Evolutionary conservation across 2,888 invertebrate genomes (phyloP), one percentile per base, ranked within the genome.

Genomic region (Acanthosoma haemorrhoidale): DNA sequence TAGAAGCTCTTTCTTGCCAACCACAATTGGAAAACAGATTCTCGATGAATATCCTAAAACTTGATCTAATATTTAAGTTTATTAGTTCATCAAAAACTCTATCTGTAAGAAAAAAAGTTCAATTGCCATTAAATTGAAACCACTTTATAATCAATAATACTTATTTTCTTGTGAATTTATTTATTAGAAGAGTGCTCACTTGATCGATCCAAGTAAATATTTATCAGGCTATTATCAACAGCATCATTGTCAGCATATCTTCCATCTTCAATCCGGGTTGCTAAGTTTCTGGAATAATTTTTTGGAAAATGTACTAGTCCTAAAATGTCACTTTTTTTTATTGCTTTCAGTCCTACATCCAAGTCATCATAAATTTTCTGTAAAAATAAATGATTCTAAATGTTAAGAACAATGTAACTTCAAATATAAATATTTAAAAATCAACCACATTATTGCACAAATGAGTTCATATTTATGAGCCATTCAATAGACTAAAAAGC

Each of bases 121-220:
- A 4, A 34, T 59, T 32, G 13, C 21, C 11, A 21, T 2, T 18
- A 43, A 2, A 2, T 43, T 5, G 18, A 4, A 4, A 21, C 1
- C 5, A 1, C 18, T 43, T 9, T 1, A 21, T 21, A 15, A 21
- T 8, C 3, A 3, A 4, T 4, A 21, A 21, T 5, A 9, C 5
- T 43, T 21, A 43, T 9, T 16, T 18, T 21, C 5, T 9, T 1
- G 4, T 3, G 43, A 6, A 8, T 8, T 43, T 43, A 11, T 13
- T 43, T 36, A 21, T 36, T 21, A 25, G 59, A 70, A 51, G n/a
- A 51, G 31, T 18, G 31, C 82, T 81, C 78, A 90, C 92, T 89
- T 66, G 89, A 86, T 85, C 88, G 88, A 76, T 92, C 91, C 63
- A 93, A 81, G 80, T 86, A 87, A 0, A 91, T 84, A 76, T 84